phyloP scores from a whole-genome alignment of 2,888 invertebrate species.

The Caenorhabditis parvicauda region DNA sequence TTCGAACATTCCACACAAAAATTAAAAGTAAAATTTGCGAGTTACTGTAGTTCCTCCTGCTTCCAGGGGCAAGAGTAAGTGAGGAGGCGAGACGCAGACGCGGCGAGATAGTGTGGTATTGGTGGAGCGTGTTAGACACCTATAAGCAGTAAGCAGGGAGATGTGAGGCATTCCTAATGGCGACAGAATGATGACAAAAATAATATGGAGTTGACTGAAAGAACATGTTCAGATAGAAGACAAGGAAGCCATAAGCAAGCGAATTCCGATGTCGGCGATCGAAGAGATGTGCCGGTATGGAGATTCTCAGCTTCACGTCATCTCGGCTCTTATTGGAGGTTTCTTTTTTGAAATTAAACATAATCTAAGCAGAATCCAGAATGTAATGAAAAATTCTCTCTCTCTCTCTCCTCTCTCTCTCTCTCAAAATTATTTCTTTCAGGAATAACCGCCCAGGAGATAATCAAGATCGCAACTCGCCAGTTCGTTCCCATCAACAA shows the following conservation, averaged over 20 bases:
- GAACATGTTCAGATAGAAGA: constrained; percentile 6
- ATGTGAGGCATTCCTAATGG: too few relatives aligned
- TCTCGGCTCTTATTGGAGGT: constrained; percentile 81
- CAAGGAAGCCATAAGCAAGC: neutral
- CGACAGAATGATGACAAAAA: too few relatives aligned
- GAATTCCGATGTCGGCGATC: constrained; percentile 13
- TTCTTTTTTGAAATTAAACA: neutral
- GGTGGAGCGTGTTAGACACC: too few relatives aligned
- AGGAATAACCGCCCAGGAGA: constrained; percentile 86
- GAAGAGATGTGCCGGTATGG: constrained; percentile 36
- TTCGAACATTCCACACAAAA: too few relatives aligned
- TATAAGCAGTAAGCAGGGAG: too few relatives aligned
- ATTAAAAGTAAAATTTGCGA: too few relatives aligned
- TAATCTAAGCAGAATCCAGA: neutral
- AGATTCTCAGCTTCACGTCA: constrained; percentile 78
- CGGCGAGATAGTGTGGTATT: too few relatives aligned
- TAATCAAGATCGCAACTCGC: constrained; percentile 85
- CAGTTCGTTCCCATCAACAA: constrained; percentile 96
- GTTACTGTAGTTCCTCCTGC: too few relatives aligned
- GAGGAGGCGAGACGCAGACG: too few relatives aligned
- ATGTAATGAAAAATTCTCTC: neutral
- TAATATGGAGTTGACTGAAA: too few relatives aligned
- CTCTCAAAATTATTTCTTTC: constrained; percentile 1
- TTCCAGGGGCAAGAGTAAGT: too few relatives aligned
- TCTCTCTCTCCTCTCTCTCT: neutral